A percentile compares a stretch with the other conserved stretches of the same genome.
phyloP scores from a whole-genome alignment of 92 coral and sea anemone genomes.

The Umimayanthus chanpuru region DNA sequence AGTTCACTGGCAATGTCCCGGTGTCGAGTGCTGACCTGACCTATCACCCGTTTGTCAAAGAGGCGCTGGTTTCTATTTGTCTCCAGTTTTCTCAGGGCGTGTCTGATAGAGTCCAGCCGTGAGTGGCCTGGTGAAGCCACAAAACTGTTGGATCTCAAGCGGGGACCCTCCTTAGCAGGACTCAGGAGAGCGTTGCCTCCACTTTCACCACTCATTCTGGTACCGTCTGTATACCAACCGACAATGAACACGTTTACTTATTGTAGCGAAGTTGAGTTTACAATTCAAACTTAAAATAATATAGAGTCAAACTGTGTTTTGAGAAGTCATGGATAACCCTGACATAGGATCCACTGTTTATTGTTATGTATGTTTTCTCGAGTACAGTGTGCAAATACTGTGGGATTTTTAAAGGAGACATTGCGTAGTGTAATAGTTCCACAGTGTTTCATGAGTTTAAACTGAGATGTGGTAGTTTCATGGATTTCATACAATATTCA shows the following conservation, averaged over 20 bases:
- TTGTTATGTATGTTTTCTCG: too few species aligned
- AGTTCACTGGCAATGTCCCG: conserved; percentile 93
- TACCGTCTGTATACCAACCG: background rate
- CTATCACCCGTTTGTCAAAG: conserved; percentile 75
- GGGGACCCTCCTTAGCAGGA: conserved; percentile 15
- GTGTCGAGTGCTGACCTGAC: conserved; percentile 80
- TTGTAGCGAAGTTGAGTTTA: background rate
- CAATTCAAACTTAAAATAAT: too few species aligned
- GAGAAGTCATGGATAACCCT: too few species aligned
- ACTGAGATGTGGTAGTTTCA: too few species aligned
- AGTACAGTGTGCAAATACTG: too few species aligned
- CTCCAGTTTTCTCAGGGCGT: conserved; percentile 70
- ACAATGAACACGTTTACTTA: too few species aligned
- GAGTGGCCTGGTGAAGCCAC: conserved; percentile 58
- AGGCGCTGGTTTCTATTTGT: conserved; percentile 56
- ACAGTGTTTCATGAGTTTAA: too few species aligned
- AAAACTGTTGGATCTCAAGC: conserved; percentile 22
- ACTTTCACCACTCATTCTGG: background rate
- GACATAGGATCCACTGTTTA: too few species aligned
- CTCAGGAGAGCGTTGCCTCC: background rate
- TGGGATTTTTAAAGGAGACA: too few species aligned
- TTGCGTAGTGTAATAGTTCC: too few species aligned
- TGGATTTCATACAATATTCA: too few species aligned
- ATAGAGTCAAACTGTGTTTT: too few species aligned
- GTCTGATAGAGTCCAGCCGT: conserved; percentile 73